Evolutionary conservation across 1,140 invertebrate genomes (phyloP).

Genomic region (Zophobas morio): DNA sequence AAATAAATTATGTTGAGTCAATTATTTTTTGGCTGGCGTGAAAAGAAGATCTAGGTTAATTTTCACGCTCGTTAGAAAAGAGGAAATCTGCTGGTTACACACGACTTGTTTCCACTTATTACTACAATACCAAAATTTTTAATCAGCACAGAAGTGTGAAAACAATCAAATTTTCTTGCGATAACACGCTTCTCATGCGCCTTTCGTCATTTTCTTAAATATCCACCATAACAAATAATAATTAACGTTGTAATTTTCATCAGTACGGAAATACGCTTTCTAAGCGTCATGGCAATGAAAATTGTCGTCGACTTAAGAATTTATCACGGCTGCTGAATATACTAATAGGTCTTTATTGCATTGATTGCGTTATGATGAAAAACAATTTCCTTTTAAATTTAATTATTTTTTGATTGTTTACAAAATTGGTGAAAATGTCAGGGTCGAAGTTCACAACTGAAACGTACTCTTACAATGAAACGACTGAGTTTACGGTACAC

Average conservation of each 20-base stretch:
- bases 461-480: too few relatives aligned
- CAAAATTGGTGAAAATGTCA: too few relatives aligned
- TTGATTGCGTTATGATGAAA: slow-evolving; percentile 11
- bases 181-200: too few relatives aligned
- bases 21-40: too few relatives aligned
- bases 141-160: too few relatives aligned
- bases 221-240: not conserved
- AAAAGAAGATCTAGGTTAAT: not conserved
- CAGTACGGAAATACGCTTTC: slow-evolving; percentile 28
- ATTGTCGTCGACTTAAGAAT: slow-evolving; percentile 26
- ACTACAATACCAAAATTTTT: too few relatives aligned
- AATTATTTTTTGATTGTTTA: slow-evolving; percentile 9
- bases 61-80: not conserved
- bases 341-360: slow-evolving; percentile 2
- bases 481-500: too few relatives aligned
- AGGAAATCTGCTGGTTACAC: too few relatives aligned
- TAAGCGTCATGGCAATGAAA: slow-evolving; percentile 28
- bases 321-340: slow-evolving; percentile 31
- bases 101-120: too few relatives aligned
- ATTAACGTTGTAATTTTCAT: slow-evolving; percentile 12
- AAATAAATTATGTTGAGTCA: too few relatives aligned
- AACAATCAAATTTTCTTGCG: not conserved
- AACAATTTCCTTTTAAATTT: slow-evolving; percentile 26
- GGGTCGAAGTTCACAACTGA: too few relatives aligned
- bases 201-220: too few relatives aligned